Base-by-base conservation (phyloP, 1,140 invertebrate species). In the Megalonaias nervosa region DNA sequence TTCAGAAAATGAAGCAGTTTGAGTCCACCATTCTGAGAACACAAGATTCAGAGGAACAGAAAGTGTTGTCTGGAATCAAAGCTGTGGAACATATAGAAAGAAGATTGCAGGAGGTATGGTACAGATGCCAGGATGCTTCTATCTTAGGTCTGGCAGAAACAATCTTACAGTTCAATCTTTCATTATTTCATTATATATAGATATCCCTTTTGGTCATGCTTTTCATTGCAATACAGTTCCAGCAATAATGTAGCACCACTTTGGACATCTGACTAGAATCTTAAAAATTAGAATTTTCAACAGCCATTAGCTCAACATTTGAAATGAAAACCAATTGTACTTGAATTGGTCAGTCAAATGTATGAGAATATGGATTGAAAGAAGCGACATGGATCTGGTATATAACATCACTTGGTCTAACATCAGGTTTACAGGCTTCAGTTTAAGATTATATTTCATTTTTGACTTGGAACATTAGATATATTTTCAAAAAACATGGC, bases 1-100 rank as follows among this genome's bases (percentile, higher is more conserved):
- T 84, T 75, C 73, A 75, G 14, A 84, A 84, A 68, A 75, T 88
- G 65, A 87, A 83, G 64, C 61, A 79, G 17, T 88, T 89, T 87
- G 88, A 90, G 71, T 70, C 62, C 69, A 74, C 68, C 60, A 73
- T 89, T n/a, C 71, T 90, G 21, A 78, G 83, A 48, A 89, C 87
- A 73, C 75, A 87, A 23, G 89, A 90, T n/a, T 75, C 82, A 5
- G 71, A 67, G 69, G 87, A 87, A 74, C 79, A 83, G 68, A 86
- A 89, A 56, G 85, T 89, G 15, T 71, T 90, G 21, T 86, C 86
- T 69, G 89, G 88, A 19, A 69, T 82, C 1, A 87, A 86, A 81
- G 85, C 86, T 74, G 89, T 86, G 0, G 71, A 79, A 75, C 86
- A 90, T 78, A 71, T 87, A 60, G 85, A 89, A 77, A 81, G 75